Evolutionary conservation across 2,113 vertebrate genomes (phyloP).

Genomic region (Ariopsis seemanni): DNA sequence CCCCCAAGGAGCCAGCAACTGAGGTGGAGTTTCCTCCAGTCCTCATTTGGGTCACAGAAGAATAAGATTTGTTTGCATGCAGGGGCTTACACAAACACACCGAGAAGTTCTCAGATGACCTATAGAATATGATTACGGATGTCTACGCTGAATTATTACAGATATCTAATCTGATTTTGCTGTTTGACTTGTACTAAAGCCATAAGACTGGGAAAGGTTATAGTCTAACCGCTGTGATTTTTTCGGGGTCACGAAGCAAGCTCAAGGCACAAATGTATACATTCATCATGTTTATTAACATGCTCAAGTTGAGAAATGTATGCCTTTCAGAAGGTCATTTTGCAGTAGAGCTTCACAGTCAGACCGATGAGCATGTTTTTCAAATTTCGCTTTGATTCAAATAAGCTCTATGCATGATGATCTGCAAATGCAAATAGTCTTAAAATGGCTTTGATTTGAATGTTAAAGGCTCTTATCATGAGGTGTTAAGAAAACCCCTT

Average conservation of each 20-base stretch:
- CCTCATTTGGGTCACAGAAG: not conserved
- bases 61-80: constrained; percentile 2
- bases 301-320: not conserved
- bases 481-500: not conserved
- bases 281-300: not conserved
- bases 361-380: not conserved
- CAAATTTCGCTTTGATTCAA: not conserved
- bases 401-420: not conserved
- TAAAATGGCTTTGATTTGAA: constrained; percentile 8
- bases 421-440: not conserved
- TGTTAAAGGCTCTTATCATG: not conserved
- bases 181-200: not conserved
- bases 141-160: not conserved
- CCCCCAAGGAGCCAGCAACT: not conserved
- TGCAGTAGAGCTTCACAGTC: not conserved
- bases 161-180: not conserved
- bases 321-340: not conserved
- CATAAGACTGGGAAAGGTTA: not conserved
- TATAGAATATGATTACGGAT: not conserved
- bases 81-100: constrained; percentile 5
- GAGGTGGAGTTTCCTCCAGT: constrained; percentile 25
- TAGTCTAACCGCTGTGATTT: not conserved
- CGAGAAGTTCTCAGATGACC: not conserved
- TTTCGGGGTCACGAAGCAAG: not conserved
- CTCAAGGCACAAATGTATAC: not conserved